Evolutionary conservation across 2,888 invertebrate genomes (phyloP), one percentile per base, ranked within the genome.

Genomic region (Diabrotica balteata): DNA sequence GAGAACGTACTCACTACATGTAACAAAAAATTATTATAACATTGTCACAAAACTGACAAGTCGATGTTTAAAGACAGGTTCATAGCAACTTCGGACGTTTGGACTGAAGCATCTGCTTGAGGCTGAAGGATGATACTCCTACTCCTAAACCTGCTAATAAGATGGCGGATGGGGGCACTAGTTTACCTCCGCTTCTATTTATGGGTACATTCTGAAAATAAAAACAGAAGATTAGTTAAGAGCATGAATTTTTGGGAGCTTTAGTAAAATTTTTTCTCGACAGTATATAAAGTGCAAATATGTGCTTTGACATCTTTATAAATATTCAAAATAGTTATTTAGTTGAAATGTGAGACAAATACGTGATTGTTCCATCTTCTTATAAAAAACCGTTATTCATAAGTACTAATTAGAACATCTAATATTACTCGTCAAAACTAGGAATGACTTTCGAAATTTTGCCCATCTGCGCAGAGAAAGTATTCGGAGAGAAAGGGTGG

Each of bases 111-210:
- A 83, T 69, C 69, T 83, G 83, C 72, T 81, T 83, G 57, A 83
- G 63, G 72, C 83, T 82, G 73, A 82, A 84, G 1, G 84, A 79
- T 8, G 84, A 84, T 7, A 84, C 77, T 59, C 81, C 82, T 50
- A 83, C 79, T 57, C 84, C 84, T 60, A 83, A 69, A 55, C 80
- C 79, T 22, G 83, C 84, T 66, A 84, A 70, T 57, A 84, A 69
- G 66, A 84, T 77, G 8, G 84, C 84, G n/a, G 81, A 77, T 45
- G 81, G 80, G 65, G 80, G 80, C 22, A 83, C 79, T 71, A 83
- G 72, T 71, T 75, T 80, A 70, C 83, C 82, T n/a, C 70, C 53
- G 10, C 60, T 50, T 8, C 59, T 65, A 47, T 51, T 59, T 11
- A 50, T 44, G 11, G 64, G 46, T 60, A 60, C 61, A 66, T 70